phyloP scores from a whole-genome alignment of 2,888 invertebrate species.

The Nomada hirtipes region DNA sequence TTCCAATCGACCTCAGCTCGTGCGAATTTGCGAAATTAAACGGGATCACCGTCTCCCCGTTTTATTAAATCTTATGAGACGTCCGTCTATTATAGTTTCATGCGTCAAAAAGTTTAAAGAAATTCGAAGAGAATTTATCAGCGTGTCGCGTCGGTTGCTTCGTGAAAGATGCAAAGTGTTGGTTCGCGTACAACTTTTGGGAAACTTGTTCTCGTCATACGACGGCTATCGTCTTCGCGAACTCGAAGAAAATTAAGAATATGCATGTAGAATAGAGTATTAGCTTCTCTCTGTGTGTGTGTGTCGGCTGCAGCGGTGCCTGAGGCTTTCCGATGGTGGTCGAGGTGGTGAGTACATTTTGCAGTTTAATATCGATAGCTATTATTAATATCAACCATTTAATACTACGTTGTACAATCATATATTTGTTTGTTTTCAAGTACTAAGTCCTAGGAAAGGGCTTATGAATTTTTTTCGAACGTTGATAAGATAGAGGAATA shows the following conservation, averaged over 20 bases:
- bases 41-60: neutral
- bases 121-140: constrained; percentile 47
- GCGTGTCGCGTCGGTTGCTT: constrained; percentile 42
- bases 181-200: constrained; percentile 15
- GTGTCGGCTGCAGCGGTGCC: neutral
- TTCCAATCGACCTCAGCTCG: neutral
- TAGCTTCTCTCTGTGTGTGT: neutral
- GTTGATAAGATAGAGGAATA: too few relatives aligned
- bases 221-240: neutral
- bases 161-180: constrained; percentile 22
- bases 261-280: neutral
- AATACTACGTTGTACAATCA: too few relatives aligned
- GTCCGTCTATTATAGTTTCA: constrained; percentile 38
- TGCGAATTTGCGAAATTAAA: constrained; percentile 70
- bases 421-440: too few relatives aligned
- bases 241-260: constrained; percentile 1
- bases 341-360: neutral
- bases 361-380: neutral
- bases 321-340: neutral
- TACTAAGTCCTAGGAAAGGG: too few relatives aligned
- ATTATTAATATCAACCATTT: too few relatives aligned
- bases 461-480: too few relatives aligned
- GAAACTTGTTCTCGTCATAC: constrained; percentile 15
- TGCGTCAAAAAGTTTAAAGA: constrained; percentile 48
- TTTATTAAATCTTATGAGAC: constrained; percentile 41